A percentile compares a stretch with the other conserved stretches of the same genome.
Conservation (phyloP, 1,140 invertebrate species). For the Matsumurasca onukii region DNA sequence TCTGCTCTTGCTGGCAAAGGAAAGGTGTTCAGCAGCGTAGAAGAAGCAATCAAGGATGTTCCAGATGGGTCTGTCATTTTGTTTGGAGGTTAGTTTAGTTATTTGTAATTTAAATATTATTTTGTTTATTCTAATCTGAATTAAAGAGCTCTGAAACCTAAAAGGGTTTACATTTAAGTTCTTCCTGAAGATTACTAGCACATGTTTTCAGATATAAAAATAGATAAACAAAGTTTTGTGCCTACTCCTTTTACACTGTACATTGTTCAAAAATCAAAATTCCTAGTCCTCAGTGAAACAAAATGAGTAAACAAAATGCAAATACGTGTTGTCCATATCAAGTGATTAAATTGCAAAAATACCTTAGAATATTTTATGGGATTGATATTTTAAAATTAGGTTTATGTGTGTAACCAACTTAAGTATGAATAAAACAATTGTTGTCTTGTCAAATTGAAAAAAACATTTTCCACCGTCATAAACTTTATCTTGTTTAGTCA, state of each 20-base stretch:
- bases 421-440: too few relatives aligned
- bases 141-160: neutral
- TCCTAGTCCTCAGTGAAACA: too few relatives aligned
- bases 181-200: neutral
- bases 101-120: neutral
- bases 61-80: slow-evolving; percentile 40
- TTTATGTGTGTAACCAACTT: too few relatives aligned
- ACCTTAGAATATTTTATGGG: too few relatives aligned
- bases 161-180: neutral
- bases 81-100: slow-evolving; percentile 40
- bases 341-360: too few relatives aligned
- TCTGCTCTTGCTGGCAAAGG: neutral
- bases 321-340: too few relatives aligned
- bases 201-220: neutral
- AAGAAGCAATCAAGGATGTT: slow-evolving; percentile 42
- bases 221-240: neutral
- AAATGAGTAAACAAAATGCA: too few relatives aligned
- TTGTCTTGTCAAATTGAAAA: too few relatives aligned
- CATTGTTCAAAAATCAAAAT: neutral
- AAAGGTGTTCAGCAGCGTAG: slow-evolving; percentile 36
- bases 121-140: neutral
- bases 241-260: neutral
- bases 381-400: too few relatives aligned
- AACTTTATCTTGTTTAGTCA: too few relatives aligned
- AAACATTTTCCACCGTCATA: too few relatives aligned